Base-by-base conservation (phyloP, 30 jellyfish, hydroid and myxozoan species). In the Cassiopea xamachana region DNA sequence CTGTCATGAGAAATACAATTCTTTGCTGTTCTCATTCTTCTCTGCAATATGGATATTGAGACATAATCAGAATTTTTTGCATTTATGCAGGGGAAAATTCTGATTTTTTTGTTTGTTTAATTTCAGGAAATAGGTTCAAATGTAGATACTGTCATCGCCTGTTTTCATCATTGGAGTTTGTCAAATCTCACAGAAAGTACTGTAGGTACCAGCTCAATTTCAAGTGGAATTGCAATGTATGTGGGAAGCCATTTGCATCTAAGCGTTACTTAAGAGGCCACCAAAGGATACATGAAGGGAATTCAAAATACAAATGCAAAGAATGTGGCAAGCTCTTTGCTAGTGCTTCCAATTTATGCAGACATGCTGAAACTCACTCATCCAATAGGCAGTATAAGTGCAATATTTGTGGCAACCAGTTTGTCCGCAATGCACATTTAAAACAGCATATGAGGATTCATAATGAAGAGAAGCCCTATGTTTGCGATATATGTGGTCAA, bases 161-260 rank as follows among this genome's bases (percentile, higher is more conserved):
- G 75, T 88, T 88, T 75, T 69, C 87, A 6, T 48, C 90, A 4
- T 82, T n/a, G 67, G 95, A 78, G 44, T 80, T 88, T 59, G 79
- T 88, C 67, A 70, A 78, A 48, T 60, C 74, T 1, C 95, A 88
- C 82, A 62, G 48, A 58, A 88, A 79, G 50, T 77, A 88, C 60
- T 88, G 95, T 87, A 79, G 77, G 48, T 83, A 78, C 45, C 74
- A 68, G 74, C 73, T 88, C 81, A 79, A 62, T 13, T 72, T 47
- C 62, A 70, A 72, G 7, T 88, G 90, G 95, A 78, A 71, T n/a
- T 88, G 95, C 73, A 60, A 70, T 27, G 90, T 88, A 1, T 88
- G 95, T 79, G 90, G 86, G 18, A 88, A 88, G 48, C 90, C 95
- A 7, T 88, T 88, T 79, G 95, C 95, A 14, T 60, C 89, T 12